Conservation (phyloP, 2,888 invertebrate genomes). For the Luperina nickerlii region DNA sequence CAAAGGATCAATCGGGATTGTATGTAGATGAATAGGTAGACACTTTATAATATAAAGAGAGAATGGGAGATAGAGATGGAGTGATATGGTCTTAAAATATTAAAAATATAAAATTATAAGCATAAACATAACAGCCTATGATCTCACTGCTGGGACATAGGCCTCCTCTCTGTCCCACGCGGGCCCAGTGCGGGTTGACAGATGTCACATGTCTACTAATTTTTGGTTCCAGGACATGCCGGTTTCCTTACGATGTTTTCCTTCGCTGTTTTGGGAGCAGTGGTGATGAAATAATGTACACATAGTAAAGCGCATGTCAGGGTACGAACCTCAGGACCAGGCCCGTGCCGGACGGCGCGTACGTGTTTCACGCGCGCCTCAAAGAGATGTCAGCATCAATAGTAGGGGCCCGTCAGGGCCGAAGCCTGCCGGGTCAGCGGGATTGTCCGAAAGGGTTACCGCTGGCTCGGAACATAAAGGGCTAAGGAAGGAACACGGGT, state of each 20-base stretch:
- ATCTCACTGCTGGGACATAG: neutral
- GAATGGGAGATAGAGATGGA: neutral
- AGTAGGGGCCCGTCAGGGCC: too few species aligned
- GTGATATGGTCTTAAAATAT: too few species aligned
- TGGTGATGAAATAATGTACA: neutral
- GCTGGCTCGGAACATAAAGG: too few species aligned
- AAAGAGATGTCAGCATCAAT: too few species aligned
- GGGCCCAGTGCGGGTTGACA: neutral
- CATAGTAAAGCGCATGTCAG: neutral
- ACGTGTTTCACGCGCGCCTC: too few species aligned
- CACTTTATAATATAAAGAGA: conserved; percentile 22
- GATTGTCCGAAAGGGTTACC: too few species aligned
- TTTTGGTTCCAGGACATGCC: neutral
- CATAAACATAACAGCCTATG: neutral
- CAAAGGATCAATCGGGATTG: conserved; percentile 37
- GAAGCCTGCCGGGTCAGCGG: too few species aligned
- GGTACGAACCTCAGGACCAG: too few species aligned
- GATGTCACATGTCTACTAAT: neutral
- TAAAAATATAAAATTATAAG: neutral
- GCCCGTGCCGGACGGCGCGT: too few species aligned
- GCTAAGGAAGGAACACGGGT: too few species aligned
- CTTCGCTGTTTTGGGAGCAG: neutral
- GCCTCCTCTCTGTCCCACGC: neutral
- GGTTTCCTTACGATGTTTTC: neutral
- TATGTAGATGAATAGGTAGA: conserved; percentile 37